Base-by-base conservation (phyloP, 1,140 invertebrate genomes). In the Bursaphelenchus mucronatus region DNA sequence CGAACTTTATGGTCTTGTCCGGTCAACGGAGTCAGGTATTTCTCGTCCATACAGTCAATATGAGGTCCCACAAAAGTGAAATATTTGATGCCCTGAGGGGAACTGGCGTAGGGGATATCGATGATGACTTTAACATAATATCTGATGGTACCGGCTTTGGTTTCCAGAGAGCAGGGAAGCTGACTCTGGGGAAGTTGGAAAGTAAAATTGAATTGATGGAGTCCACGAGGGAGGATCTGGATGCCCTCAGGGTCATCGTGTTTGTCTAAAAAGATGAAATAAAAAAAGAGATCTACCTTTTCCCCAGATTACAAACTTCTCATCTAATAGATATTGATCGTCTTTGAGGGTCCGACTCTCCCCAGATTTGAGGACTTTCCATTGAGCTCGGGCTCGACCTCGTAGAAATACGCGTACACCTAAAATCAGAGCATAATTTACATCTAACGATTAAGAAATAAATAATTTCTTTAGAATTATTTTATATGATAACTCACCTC, bases 1-100 rank as follows among this genome's bases (percentile, higher is more conserved):
- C 85, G 86, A 46, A 87, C 85, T 66, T 86, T 83, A 67, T 88
- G 86, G 74, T 89, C 87, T 68, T 87, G 86, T n/a, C 86, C 87
- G 11, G 87, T 84, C 70, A 88, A 83, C 3, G 89, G 88, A 82
- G 88, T 88, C 84, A 90, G 83, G 81, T 89, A 90, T 80, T 90
- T 87, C 75, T 90, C 88, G 64, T 90, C 89, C 88, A 90, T 90
- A 77, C 89, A 90, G 81, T 91, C 89, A 73, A 90, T 90, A 74
- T 90, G 88, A 11, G 89, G 89, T 15, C 89, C 89, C 71, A 90
- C 89, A 44, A 90, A 85, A 0, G 89, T 90, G 79, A 91, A 90
- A 80, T 91, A 90, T 78, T 90, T 90, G 83, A 90, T 88, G 2
- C 89, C 89, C 82, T 90, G 89, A 0, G 89, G 89, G 4, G 89